Base-by-base conservation (phyloP, 2,113 vertebrate species). In the Leptodactylus fuscus region DNA sequence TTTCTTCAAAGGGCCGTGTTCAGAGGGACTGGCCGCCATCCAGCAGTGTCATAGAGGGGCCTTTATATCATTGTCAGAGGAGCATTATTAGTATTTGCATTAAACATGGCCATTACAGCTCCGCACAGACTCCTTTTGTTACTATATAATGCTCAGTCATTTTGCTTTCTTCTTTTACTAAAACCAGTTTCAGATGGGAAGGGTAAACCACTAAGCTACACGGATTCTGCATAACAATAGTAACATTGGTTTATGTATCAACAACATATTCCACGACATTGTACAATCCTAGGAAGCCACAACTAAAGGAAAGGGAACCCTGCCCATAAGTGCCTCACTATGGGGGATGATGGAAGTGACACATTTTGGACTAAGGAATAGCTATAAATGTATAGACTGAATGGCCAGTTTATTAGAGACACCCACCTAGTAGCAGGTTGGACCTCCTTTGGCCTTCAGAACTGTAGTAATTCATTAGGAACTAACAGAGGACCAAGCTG, bases 101-200 rank as follows among this genome's bases (percentile, higher is more conserved):
- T 58, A 74, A 83, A 75, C 55, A 65, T 76, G 46, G 49, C 51
- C 82, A 83, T 83, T 83, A 24, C 29, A 48, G 16, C 24, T 24
- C 27, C 4, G 51, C 51, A 83, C 82, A 83, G 82, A 83, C 10
- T 73, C 69, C 71, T 75, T 58, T 83, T 83, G 70, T 83, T 83
- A 16, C 27, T 46, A 20, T 11, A 82, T 53, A 82, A 82, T 71
- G n/a, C 20, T 4, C 34, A 20, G 65, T 69, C 65, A 69, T 69
- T 69, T 67, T 48, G 18, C 27, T 81, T 24, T 81, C 55, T 81
- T 65, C 5, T 46, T 41, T 24, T 32, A 22, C 78, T 48, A 46
- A 65, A 81, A 69, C 32, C 24, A 69, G 38, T 81, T 49, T 81
- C 38, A 41, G 60, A 49, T 49, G 41, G 53, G 60, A 81, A 67